A percentile compares a stretch with the other conserved stretches of the same genome.
Evolutionary conservation across 2,113 vertebrate genomes (phyloP).

Genomic region (Pardalotus punctatus): DNA sequence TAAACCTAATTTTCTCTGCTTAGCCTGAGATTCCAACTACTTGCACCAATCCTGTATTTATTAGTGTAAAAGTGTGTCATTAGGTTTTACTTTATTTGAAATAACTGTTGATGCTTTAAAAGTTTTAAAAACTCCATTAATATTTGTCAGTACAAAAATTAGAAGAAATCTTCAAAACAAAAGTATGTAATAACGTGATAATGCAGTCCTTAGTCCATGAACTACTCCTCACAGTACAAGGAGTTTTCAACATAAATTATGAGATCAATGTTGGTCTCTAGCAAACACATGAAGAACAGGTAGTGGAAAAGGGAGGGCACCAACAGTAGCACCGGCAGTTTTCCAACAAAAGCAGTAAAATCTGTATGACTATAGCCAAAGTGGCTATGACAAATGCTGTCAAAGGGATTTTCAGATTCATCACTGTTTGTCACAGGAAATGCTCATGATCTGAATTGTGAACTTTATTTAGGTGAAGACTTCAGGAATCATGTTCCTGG

Average conservation of each 20-base stretch:
- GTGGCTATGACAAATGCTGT: neutral
- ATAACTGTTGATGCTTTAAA: neutral
- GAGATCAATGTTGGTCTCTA: neutral
- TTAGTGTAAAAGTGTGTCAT: neutral
- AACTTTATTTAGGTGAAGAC: neutral
- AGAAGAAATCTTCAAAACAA: neutral
- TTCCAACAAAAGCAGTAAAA: neutral
- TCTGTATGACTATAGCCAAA: neutral
- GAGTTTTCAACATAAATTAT: neutral
- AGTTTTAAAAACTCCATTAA: neutral
- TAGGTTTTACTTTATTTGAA: neutral
- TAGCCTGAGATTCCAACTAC: neutral
- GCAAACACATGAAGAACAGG: neutral
- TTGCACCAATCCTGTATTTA: neutral
- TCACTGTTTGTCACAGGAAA: neutral
- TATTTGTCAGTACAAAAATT: neutral
- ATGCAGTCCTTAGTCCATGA: neutral
- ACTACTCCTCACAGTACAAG: neutral
- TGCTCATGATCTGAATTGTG: neutral
- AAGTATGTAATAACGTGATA: neutral
- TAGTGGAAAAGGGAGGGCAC: neutral
- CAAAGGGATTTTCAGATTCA: neutral
- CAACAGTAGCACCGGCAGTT: neutral
- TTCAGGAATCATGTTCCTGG: neutral
- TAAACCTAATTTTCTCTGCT: neutral